Percentiles rank a stretch among this genome's conserved stretches.
These are phyloP conservation scores for Callyntrura sp. DNA, from an alignment of 2,888 invertebrate species.

Conservation along the genomic window DNA sequence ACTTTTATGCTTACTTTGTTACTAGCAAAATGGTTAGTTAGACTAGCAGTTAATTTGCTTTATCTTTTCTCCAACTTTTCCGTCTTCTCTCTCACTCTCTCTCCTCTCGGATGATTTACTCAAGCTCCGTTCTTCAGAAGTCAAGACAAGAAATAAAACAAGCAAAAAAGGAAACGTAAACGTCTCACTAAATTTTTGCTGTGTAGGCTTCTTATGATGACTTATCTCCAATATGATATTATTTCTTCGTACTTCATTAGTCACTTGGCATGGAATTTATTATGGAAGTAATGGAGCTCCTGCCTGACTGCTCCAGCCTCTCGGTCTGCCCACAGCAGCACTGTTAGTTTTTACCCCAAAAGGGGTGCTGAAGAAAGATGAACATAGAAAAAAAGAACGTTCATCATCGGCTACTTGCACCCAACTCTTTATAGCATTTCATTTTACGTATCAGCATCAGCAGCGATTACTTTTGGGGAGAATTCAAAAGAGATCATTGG, in stretches of 20 bases:
- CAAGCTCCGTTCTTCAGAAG: constrained; percentile 68
- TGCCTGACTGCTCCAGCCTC: not conserved
- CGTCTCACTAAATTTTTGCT: constrained; percentile 76
- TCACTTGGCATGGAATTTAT: constrained; percentile 72
- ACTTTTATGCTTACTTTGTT: constrained; percentile 66
- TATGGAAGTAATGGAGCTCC: constrained; percentile 59
- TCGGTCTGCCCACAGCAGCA: not conserved
- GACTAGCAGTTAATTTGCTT: constrained; percentile 72
- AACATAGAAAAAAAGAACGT: constrained; percentile 60
- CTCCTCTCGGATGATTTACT: constrained; percentile 72
- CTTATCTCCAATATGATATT: constrained; percentile 76
- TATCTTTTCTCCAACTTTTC: constrained; percentile 76
- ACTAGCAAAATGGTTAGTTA: constrained; percentile 36
- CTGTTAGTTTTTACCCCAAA: not conserved
- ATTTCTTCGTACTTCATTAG: constrained; percentile 78
- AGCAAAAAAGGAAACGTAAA: constrained; percentile 67
- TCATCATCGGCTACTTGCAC: constrained; percentile 64
- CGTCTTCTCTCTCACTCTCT: constrained; percentile 10
- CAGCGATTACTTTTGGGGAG: constrained; percentile 15
- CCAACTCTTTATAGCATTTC: constrained; percentile 55
- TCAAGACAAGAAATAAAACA: constrained; percentile 68
- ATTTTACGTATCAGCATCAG: not conserved
- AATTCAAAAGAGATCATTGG: constrained; percentile 43
- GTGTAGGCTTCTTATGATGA: constrained; percentile 72
- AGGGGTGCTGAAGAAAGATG: constrained; percentile 54